phyloP scores from a whole-genome alignment of 2,888 invertebrate species.

The Drosophila neotestacea region DNA sequence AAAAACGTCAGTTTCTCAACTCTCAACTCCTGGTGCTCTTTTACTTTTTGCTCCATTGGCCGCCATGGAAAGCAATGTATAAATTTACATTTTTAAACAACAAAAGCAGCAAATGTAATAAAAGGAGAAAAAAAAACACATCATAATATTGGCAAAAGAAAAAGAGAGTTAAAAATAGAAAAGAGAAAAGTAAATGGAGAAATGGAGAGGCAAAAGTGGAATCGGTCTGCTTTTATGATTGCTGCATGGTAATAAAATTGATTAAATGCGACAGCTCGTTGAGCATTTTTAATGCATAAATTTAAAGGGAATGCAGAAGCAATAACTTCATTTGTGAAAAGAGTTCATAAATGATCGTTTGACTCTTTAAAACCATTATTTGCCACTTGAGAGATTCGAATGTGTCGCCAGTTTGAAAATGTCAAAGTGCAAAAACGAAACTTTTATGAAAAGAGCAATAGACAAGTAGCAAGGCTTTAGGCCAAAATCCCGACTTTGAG shows the following conservation, averaged over 20 bases:
- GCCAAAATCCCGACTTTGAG: too few relatives aligned
- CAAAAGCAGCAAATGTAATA: constrained; percentile 64
- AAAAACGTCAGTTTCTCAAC: constrained; percentile 61
- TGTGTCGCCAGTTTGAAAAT: constrained; percentile 25
- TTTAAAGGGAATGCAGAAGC: constrained; percentile 53
- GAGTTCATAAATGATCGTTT: constrained; percentile 2
- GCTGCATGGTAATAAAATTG: constrained; percentile 80
- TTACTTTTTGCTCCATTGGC: constrained; percentile 20
- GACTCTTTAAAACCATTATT: constrained; percentile 20
- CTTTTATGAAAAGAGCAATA: constrained; percentile 24
- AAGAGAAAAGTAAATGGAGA: constrained; percentile 6
- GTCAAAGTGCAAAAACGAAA: constrained; percentile 42
- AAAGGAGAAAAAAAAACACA: constrained; percentile 40
- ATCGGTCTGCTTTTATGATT: constrained; percentile 58
- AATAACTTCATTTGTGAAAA: background rate
- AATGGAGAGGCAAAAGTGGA: constrained; percentile 15
- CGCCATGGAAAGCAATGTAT: constrained; percentile 63
- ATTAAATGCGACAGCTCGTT: constrained; percentile 76
- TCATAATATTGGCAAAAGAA: constrained; percentile 34
- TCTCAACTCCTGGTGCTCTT: constrained; percentile 3
- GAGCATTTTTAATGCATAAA: constrained; percentile 75
- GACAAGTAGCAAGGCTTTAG: too few relatives aligned
- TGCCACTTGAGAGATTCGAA: constrained; percentile 6
- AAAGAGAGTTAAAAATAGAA: constrained; percentile 14
- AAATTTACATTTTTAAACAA: constrained; percentile 78